Evolutionary conservation across 2,113 vertebrate species (phyloP), one percentile per base, ranked within the genome.

Genomic region (Cinclus cinclus): DNA sequence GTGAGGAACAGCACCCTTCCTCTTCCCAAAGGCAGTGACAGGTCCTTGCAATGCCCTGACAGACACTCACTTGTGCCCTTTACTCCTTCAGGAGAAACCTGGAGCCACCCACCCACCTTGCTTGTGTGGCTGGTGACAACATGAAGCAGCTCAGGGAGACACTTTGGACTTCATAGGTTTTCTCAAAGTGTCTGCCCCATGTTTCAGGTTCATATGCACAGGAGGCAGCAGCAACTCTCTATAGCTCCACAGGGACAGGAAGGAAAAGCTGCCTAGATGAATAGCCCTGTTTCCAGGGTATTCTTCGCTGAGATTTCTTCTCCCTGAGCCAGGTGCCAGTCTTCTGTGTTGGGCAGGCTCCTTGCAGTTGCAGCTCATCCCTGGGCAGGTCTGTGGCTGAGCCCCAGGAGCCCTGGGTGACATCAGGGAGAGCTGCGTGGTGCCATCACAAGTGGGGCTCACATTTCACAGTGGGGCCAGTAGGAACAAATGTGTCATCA

Each of bases 401-500:
- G 58, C 21, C 62, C 31, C 9, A 2, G n/a, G 44, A 47, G 33
- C 12, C 6, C 56, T 28, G 63, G 46, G 23, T n/a, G 53, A 64
- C 83, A 12, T 15, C 63, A 35, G 62, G 55, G 6, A 49, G 68
- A 62, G 49, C 84, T 87, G 13, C 0, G 0, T 12, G 49, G n/a
- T 50, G 58, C 39, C 76, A 83, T 8, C 17, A 2, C 71, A 42
- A n/a, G 5, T 4, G 11, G 50, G 20, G 83, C 86, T 94, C 71
- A 31, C 89, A 31, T 92, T 87, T 87, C 91, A 52, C 35, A 37
- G 35, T 37, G 35, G 13, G 55, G 39, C 63, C 64, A 78, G 88
- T 81, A 88, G 83, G 95, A 97, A 87, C 82, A 92, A 96, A 96
- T 58, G 56, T 82, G 81, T 74, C 73, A 41, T 84, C 13, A 0